Evolutionary conservation across 1,140 invertebrate genomes (phyloP), one percentile per base, ranked within the genome.

Genomic region (Chymomyza costata): DNA sequence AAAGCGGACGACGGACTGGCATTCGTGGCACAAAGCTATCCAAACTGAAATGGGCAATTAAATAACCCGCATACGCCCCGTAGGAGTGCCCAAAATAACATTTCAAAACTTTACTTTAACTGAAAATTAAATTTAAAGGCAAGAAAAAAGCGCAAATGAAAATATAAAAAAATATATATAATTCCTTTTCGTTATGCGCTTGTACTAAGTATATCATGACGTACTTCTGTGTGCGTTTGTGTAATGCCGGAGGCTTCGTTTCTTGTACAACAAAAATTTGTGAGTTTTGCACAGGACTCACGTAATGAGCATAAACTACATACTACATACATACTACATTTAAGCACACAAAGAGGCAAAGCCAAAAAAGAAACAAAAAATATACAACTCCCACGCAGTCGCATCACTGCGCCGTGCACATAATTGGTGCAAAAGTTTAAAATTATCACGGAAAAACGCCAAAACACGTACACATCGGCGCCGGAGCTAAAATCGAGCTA

Each of bases 401-500:
- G 66, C 71, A 80, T 71, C n/a, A 61, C 44, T 66, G 63, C 73
- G 63, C 51, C 71, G 66, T 78, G 71, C 73, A 78, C 73, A 78
- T 78, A 78, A 78, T 78, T 78, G 71, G 71, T 78, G 73, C 66
- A 78, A 78, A 78, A 78, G 71, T 78, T 78, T 71, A 66, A 78
- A 78, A 78, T 80, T 78, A 78, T 78, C 71, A 78, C 71, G 71
- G 71, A 80, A 78, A 62, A 62, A 80, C 70, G 71, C 57, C 73
- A 66, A 71, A 78, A 78, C 71, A 78, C 71, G 71, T 78, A 78
- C 71, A 78, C 65, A 57, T 65, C 66, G 65, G 50, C 61, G 70
- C 55, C 67, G n/a, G n/a, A n/a, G n/a, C n/a, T n/a, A n/a, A n/a
- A n/a, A 62, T 50, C 70, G 66, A 78, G 66, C 66, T 58, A 64